Evolutionary conservation across 2,113 vertebrate genomes (phyloP).

Genomic region (Phalacrocorax brasilianus): DNA sequence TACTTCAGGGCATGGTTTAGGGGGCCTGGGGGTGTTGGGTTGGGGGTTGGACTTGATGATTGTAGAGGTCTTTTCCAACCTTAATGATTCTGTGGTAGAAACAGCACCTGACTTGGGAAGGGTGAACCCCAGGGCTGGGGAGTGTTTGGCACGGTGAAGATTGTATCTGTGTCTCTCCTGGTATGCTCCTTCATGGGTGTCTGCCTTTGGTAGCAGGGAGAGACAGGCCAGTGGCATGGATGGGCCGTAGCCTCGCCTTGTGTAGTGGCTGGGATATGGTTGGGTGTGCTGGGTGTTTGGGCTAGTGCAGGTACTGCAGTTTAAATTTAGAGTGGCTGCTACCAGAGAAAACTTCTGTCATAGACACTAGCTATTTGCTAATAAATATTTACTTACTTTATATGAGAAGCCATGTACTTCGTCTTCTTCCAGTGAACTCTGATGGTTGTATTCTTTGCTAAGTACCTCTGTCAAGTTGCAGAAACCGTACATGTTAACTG

Average conservation of each 20-base stretch:
- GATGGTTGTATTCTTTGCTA: neutral
- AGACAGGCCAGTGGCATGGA: too few species aligned
- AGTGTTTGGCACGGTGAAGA: neutral
- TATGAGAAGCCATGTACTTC: neutral
- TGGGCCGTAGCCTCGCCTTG: too few species aligned
- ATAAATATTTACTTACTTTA: neutral
- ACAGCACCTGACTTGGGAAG: neutral
- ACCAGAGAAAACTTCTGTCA: neutral
- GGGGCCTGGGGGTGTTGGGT: too few species aligned
- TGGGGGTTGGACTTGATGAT: too few species aligned
- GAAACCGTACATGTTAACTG: neutral
- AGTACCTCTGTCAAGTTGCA: neutral
- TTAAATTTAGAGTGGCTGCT: neutral
- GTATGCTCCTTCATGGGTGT: rapidly evolving
- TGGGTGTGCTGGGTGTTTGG: too few species aligned
- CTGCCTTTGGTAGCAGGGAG: neutral
- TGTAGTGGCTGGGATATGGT: neutral
- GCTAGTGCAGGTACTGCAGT: too few species aligned
- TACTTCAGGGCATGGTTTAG: too few species aligned
- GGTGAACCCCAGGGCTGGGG: rapidly evolving
- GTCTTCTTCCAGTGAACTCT: neutral
- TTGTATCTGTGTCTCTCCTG: rapidly evolving
- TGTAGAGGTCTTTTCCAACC: too few species aligned
- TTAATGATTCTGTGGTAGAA: neutral
- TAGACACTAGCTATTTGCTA: neutral